These are phyloP conservation scores for Aphis gossypii DNA, from an alignment of 1,140 invertebrate species.

Conservation along the genomic window DNA sequence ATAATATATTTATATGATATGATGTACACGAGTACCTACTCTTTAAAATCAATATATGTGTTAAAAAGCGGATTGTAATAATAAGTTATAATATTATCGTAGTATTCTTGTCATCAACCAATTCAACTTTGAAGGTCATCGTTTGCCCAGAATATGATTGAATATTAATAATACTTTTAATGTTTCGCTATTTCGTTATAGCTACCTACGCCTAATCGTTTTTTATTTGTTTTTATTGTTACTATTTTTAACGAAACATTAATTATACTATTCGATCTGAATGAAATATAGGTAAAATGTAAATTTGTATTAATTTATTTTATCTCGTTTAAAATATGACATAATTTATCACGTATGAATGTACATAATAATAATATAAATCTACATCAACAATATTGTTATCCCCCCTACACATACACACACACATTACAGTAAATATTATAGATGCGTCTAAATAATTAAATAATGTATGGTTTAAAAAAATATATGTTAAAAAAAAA, in stretches of 20 bases:
- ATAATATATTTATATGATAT: not conserved
- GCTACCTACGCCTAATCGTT: not conserved
- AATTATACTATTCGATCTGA: not conserved
- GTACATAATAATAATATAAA: not conserved
- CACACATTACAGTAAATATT: no score
- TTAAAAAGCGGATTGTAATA: not conserved
- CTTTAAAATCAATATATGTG: not conserved
- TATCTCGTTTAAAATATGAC: not conserved
- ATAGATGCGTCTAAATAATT: not conserved
- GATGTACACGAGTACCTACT: not conserved
- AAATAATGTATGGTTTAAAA: not conserved
- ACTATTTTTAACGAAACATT: not conserved
- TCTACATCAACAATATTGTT: not conserved
- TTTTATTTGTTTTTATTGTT: not conserved
- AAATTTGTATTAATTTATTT: not conserved
- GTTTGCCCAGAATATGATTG: not conserved
- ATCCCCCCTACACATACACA: no score
- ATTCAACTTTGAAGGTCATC: constrained; percentile 6
- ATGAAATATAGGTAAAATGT: not conserved
- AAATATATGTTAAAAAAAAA: not conserved
- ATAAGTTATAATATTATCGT: not conserved
- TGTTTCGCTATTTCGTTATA: not conserved
- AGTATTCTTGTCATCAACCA: not conserved
- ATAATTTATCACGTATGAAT: not conserved
- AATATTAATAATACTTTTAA: no score